Conservation (phyloP, 2,888 invertebrate species). For the Rhimphoctona megacephalus region DNA sequence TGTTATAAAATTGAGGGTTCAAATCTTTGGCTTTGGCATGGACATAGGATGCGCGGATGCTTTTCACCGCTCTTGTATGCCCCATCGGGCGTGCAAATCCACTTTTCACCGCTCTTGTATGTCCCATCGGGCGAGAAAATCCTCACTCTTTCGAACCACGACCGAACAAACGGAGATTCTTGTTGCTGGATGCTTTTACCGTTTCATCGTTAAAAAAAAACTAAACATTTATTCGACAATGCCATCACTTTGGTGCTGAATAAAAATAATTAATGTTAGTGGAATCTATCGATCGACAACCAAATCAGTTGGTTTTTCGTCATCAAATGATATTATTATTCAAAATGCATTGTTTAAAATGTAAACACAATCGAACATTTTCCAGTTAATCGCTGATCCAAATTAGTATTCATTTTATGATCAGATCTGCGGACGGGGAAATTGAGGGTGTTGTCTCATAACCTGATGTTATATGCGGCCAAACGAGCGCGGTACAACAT, state of each 20-base stretch:
- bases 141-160: neutral
- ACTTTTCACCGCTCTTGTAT: constrained; percentile 26
- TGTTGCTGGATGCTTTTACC: neutral
- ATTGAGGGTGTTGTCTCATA: neutral
- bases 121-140: constrained; percentile 23
- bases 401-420: neutral
- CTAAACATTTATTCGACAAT: neutral
- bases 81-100: constrained; percentile 15
- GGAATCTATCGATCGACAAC: neutral
- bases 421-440: neutral
- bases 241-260: too few relatives aligned
- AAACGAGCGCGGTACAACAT: neutral
- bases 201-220: neutral
- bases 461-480: neutral
- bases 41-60: constrained; percentile 15
- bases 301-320: neutral
- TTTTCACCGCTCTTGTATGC: constrained; percentile 27
- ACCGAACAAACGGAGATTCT: neutral
- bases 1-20: neutral
- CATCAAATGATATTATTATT: neutral
- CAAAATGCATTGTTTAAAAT: neutral
- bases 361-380: neutral
- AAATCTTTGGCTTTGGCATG: neutral
- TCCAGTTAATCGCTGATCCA: neutral
- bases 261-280: too few relatives aligned